Evolutionary conservation across 2,113 vertebrate species (phyloP), one percentile per base, ranked within the genome.

Genomic region (Vimba vimba): DNA sequence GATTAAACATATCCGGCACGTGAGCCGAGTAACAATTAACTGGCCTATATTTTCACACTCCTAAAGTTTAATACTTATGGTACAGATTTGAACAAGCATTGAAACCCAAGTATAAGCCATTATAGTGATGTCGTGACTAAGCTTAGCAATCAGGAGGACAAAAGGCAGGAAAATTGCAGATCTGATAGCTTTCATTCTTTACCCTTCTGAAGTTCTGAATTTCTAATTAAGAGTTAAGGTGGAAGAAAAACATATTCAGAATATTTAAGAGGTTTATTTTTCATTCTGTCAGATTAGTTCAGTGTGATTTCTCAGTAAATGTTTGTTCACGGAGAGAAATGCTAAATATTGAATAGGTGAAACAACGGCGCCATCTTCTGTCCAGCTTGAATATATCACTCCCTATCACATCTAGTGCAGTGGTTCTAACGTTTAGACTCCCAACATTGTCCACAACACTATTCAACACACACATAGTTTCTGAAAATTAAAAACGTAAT

Each of bases 331-430:
- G 5, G 12, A 43, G 19, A 43, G 36, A 1, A 71, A n/a, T n/a
- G 21, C 21, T 7, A 23, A 13, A 47, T 74, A 74, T 23, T 47
- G 21, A 74, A 25, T 10, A 5, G 4, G 15, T 43, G 2, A 39
- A 1, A 21, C 39, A 80, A 80, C 13, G 59, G 59, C n/a, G 79
- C 79, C 59, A 62, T 64, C 79, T 0, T 25, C 79, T 64, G 79
- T 64, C 13, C 39, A 80, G 21, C 15, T 80, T 47, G n/a, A 66
- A 11, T 50, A 66, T 25, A 27, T 64, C 13, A 21, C 15, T 55
- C n/a, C 25, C 27, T 23, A 6, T 73, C 36, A 73, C 69, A 73
- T 73, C 21, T 43, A 43, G 21, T 39, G 8, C 4, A 11, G 10
- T 8, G 30, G 27, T 68, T 71, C 9, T 36, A 19, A 4, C 19